phyloP scores from a whole-genome alignment of 37 sponge, comb jelly and placozoan genomes.

The Aplysina aerophoba region DNA sequence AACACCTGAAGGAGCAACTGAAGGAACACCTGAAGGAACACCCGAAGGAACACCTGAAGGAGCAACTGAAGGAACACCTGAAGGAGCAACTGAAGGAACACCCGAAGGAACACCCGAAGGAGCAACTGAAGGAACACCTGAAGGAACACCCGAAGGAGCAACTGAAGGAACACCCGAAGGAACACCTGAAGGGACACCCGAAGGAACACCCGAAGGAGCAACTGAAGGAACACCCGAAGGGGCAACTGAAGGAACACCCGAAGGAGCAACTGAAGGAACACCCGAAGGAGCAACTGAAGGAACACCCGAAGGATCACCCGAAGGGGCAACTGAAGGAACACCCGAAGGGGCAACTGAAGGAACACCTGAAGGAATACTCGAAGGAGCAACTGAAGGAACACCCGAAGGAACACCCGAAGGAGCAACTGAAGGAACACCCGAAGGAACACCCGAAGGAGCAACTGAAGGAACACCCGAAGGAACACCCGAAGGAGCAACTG shows the following conservation, averaged over 20 bases:
- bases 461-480: slow-evolving; percentile 41
- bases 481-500: slow-evolving; percentile 44
- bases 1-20: not conserved
- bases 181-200: slow-evolving; percentile 2
- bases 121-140: not conserved
- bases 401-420: slow-evolving; percentile 28
- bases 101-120: slow-evolving; percentile 14
- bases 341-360: too few species aligned
- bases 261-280: slow-evolving; percentile 9
- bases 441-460: slow-evolving; percentile 37
- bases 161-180: slow-evolving; percentile 23
- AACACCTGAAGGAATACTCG: too few species aligned
- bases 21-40: slow-evolving; percentile 7
- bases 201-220: slow-evolving; percentile 14
- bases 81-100: too few species aligned
- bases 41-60: slow-evolving; percentile 12
- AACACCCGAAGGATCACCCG: slow-evolving; percentile 16
- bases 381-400: slow-evolving; percentile 30
- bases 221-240: slow-evolving; percentile 22
- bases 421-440: slow-evolving; percentile 23
- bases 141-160: slow-evolving; percentile 11
- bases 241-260: slow-evolving; percentile 1
- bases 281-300: slow-evolving; percentile 33
- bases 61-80: slow-evolving; percentile 4
- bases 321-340: slow-evolving; percentile 33